Evolutionary conservation across 2,113 vertebrate genomes (phyloP).

Genomic region (Rhinolophus ferrumequinum): DNA sequence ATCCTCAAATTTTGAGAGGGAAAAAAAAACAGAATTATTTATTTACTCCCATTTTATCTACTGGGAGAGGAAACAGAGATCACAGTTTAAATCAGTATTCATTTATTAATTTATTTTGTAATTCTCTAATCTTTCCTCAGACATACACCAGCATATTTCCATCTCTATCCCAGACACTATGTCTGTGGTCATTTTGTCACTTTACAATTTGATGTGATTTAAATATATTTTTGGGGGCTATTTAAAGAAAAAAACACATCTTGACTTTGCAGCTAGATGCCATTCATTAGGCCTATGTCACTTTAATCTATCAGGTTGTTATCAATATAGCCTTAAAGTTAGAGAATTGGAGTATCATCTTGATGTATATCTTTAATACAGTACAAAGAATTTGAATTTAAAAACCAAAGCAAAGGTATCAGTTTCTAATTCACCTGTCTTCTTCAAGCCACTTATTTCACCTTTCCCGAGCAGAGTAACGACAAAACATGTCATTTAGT

Average conservation of each 20-base stretch:
- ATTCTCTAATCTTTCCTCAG: constrained; percentile 17
- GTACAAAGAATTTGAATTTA: not conserved
- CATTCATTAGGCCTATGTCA: not conserved
- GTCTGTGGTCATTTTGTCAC: not conserved
- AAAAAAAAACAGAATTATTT: not conserved
- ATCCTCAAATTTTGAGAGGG: not conserved
- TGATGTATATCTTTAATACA: not conserved
- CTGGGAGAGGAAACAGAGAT: not conserved
- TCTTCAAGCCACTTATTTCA: not conserved
- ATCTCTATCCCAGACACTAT: not conserved
- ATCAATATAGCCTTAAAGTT: not conserved
- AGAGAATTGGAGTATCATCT: not conserved
- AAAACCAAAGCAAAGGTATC: not conserved
- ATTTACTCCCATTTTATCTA: not conserved
- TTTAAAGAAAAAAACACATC: not conserved
- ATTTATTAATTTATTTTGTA: not conserved
- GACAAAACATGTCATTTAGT: not conserved
- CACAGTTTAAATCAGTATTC: not conserved
- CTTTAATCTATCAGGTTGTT: not conserved
- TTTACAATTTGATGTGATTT: not conserved
- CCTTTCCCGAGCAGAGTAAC: not conserved
- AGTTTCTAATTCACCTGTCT: not conserved
- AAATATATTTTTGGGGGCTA: not conserved
- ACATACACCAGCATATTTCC: not conserved
- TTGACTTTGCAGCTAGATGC: not conserved